Base-by-base conservation (phyloP, 2,888 invertebrate species). In the Loripinus fragilis region DNA sequence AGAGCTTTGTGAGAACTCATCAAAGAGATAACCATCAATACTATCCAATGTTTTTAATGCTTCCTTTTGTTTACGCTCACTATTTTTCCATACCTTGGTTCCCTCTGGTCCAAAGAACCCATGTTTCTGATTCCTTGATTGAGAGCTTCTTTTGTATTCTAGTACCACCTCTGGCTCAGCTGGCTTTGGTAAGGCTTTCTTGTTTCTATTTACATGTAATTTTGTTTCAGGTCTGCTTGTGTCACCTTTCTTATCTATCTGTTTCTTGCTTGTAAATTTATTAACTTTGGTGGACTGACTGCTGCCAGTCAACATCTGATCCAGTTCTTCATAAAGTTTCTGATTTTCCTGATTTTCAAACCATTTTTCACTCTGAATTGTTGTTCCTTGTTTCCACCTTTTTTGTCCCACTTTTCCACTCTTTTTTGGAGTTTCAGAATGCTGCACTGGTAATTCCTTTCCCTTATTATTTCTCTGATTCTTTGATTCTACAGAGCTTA, bases 301-400 rank as follows among this genome's bases (percentile, higher is more conserved):
- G 20, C 17, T 48, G 25, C 80, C 83, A 68, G 71, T 48, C 7
- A 83, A 71, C 78, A 80, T 80, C 10, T 52, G 76, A 72, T 83
- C 80, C 15, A 83, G 33, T n/a, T 78, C 74, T 35, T 80, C 73
- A 70, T 76, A 83, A 15, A 83, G 64, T 72, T 78, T 83, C 50
- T 78, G 73, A 67, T 80, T 83, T 48, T 83, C 70, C 42, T 70
- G 48, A 69, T 50, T 80, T 35, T 83, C 73, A 71, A 80, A 71
- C 55, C 55, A 73, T 12, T 66, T 66, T 73, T 71, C 76, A 17
- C 78, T 73, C 42, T 75, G 64, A 73, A 83, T 80, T 60, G 83
- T 83, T 20, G 20, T 38, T 12, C 30, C 60, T 17, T 8, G 60
- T 20, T 33, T 60, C 15, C 33, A 33, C 33, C 1, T 30, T 60